Percentiles rank a stretch among this genome's conserved stretches.
Conservation (phyloP, 2,888 invertebrate genomes). For the Oxytorus armatus region DNA sequence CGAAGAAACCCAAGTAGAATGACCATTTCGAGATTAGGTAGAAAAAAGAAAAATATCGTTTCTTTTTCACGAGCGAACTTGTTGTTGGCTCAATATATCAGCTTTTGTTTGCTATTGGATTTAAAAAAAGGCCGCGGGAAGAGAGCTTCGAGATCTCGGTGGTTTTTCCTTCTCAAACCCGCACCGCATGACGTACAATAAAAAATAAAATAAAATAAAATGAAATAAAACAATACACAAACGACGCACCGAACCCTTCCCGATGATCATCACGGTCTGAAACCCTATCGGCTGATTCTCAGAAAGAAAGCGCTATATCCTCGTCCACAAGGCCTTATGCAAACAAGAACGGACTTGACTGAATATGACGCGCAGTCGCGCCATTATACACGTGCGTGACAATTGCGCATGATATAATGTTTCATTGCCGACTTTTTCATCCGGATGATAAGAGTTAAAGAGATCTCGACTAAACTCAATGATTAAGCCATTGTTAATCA, state of each 20-base stretch:
- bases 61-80: not conserved
- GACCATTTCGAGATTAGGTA: not conserved
- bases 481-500: not conserved
- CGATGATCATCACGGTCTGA: slow-evolving; percentile 19
- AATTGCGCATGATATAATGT: slow-evolving; percentile 40
- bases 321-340: slow-evolving; percentile 13
- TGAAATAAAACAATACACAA: slow-evolving; percentile 51
- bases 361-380: slow-evolving; percentile 20
- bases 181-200: slow-evolving; percentile 2
- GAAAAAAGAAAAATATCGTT: not conserved
- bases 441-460: slow-evolving; percentile 22
- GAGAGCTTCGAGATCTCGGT: slow-evolving; percentile 15
- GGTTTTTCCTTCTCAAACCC: slow-evolving; percentile 18
- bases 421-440: slow-evolving; percentile 17
- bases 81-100: not conserved
- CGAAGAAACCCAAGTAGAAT: not conserved
- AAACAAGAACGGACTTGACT: slow-evolving; percentile 23
- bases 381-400: not conserved
- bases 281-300: slow-evolving; percentile 44
- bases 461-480: not conserved
- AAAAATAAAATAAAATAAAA: slow-evolving; percentile 14
- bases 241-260: slow-evolving; percentile 29
- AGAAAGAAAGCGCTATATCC: slow-evolving; percentile 15
- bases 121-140: slow-evolving; percentile 30
- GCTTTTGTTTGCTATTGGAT: slow-evolving; percentile 38